Evolutionary conservation across 2,888 invertebrate species (phyloP), one percentile per base, ranked within the genome.

Genomic region (Lysandra bellargus): DNA sequence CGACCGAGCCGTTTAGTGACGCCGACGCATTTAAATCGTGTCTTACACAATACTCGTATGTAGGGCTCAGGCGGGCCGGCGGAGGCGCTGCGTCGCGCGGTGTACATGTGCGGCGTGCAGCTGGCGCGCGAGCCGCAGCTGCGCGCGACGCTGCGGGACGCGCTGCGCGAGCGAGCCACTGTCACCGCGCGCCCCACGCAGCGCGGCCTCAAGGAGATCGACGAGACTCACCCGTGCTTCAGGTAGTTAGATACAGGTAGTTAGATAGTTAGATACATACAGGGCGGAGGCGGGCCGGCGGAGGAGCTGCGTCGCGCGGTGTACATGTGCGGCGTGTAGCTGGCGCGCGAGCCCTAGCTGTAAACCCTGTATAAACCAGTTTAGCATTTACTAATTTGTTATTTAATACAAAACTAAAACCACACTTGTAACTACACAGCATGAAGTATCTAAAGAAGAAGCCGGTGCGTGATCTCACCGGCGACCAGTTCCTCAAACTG

Each of bases 81-180:
- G 4, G 98, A 98, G 87, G 98, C 98, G 17, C 88, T 99, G 73
- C 97, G 97, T 85, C 99, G 98, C 3, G 98, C 97, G 0, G 97
- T 98, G 85, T 98, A 98, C 91, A 98, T 99, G 97, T 98, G 99
- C 40, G 98, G 99, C 0, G 97, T 98, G 82, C 99, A 99, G 90
- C 93, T 99, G 79, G 97, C 99, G 0, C 96, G 98, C 78, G 99
- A 99, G 88, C 99, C 99, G 0, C 91, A 98, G 81, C 96, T 99
- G 9, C 95, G 99, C 0, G 97, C 97, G 86, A 97, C 97, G 84
- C 96, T 99, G 9, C 95, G 99, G 0, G 98, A 98, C 89, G 97
- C 97, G 74, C 97, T 98, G 89, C 97, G 97, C 85, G 99, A 99
- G 88, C 95, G 98, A 14, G 99, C 98, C 4, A 98, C 97, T 82